Evolutionary conservation across 1,140 invertebrate species (phyloP), one percentile per base, ranked within the genome.

Genomic region (Apis florea): DNA sequence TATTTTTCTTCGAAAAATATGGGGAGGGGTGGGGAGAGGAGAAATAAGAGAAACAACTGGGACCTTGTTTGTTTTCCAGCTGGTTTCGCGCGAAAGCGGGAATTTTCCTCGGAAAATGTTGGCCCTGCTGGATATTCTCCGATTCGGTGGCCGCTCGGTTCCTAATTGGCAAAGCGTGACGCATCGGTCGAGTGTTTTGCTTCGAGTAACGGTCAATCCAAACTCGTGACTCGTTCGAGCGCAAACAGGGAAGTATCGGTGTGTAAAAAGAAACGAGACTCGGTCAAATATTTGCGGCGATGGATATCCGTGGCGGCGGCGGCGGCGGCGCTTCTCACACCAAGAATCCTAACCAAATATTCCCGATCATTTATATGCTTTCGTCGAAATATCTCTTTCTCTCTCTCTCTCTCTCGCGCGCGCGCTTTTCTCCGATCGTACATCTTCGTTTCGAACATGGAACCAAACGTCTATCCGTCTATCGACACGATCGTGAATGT

Each of bases 121-220:
- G 17, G 19, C 10, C 10, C 47, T 40, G 19, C 5, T 26, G 63
- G 31, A 40, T 40, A 17, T 21, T 19, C 63, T 31, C 19, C 64
- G 31, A 31, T 31, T 59, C n/a, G 17, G 31, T 15, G 61, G 40
- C 2, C 71, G 40, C 1, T 40, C 21, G 21, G 54, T 40, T 40
- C 31, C 31, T 74, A 83, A 86, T 86, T 86, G 83, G 64, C 51
- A 75, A 86, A 31, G 63, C 70, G 19, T 75, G 85, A 85, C 84
- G 56, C 80, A 75, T 66, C 24, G 47, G 70, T 71, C 83, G 68
- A 54, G 58, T 67, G 79, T 58, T 59, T 77, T 61, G 63, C 49
- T 47, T n/a, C n/a, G 59, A 13, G n/a, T 86, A 86, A 86, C 85
- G 80, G 84, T 86, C 61, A 83, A 74, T 75, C 70, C 31, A 26